Conservation (phyloP, 2,113 vertebrate species). For the Heterochromis multidens region DNA sequence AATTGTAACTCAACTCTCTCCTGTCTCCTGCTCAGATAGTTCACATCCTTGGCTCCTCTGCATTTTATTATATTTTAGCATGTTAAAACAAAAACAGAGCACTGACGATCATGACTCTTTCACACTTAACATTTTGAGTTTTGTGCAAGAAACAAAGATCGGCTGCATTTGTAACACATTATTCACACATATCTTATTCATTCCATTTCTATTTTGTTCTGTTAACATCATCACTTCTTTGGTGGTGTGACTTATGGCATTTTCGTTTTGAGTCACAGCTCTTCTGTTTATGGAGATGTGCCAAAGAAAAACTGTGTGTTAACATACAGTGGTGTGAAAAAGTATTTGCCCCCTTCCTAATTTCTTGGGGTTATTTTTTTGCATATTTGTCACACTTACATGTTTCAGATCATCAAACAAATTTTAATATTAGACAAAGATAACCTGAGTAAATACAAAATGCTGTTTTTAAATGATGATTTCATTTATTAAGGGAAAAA, state of each 20-base stretch:
- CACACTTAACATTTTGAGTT: not conserved
- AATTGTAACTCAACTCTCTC: not conserved
- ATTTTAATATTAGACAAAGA: too few relatives aligned
- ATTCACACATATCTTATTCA: not conserved
- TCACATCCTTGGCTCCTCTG: not conserved
- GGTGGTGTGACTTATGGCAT: not conserved
- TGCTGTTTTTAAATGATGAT: too few relatives aligned
- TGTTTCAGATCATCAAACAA: too few relatives aligned
- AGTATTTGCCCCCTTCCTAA: too few relatives aligned
- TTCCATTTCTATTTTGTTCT: slow-evolving; percentile 2
- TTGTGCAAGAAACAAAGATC: not conserved
- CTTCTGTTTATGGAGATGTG: not conserved
- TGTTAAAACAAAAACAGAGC: not conserved
- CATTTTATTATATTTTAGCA: not conserved
- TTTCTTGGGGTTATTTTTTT: too few relatives aligned
- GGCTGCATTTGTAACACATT: not conserved
- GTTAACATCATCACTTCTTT: not conserved
- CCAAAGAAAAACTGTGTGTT: not conserved
- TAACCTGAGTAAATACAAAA: too few relatives aligned
- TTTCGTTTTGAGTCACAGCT: not conserved
- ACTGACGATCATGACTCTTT: not conserved
- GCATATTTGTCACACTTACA: too few relatives aligned
- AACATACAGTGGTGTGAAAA: too few relatives aligned
- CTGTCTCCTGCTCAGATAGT: not conserved
- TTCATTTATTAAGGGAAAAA: too few relatives aligned